Base-by-base conservation (phyloP, 1,140 invertebrate genomes). In the Drosophila mojavensis region DNA sequence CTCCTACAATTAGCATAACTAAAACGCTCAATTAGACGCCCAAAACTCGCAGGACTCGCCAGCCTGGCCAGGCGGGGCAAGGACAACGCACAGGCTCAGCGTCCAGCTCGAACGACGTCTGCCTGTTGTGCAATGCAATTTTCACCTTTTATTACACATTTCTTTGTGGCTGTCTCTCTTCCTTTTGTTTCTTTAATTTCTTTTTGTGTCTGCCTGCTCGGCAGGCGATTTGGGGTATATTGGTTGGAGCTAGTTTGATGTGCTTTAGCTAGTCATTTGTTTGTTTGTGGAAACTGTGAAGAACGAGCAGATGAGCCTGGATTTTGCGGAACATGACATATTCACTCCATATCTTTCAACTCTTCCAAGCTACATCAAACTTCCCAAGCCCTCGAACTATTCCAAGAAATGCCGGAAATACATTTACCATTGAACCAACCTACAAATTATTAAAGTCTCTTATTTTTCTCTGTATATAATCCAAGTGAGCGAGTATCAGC, bases 21-120 rank as follows among this genome's bases (percentile, higher is more conserved):
- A 86, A 88, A 88, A 88, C 80, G 83, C 84, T 89, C 83, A 89
- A 88, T 88, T 88, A 89, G 73, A 73, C 77, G 84, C 84, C 79
- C 60, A 80, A 83, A 78, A 80, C 75, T 60, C 36, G 74, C 63
- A 30, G 65, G 33, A 55, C 30, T 7, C 6, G 17, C 47, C 7
- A 11, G 30, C 33, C 39, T 41, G 41, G n/a, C 41, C 41, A 5
- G 41, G 41, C 41, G 13, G 26, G 33, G 36, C 62, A 28, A 41
- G 39, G 61, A 50, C 43, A 3, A 17, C 41, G 28, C 33, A 13
- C 43, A 41, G 43, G 17, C 45, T 13, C 28, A 47, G 17, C 36
- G 36, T n/a, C 43, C 43, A 39, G 41, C 15, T 53, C 7, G n/a
- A 5, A n/a, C 30, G 20, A 30, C 28, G 48, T 24, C 15, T 30